phyloP scores from a whole-genome alignment of 2,113 vertebrate genomes.

The Amblyopsis rosae region DNA sequence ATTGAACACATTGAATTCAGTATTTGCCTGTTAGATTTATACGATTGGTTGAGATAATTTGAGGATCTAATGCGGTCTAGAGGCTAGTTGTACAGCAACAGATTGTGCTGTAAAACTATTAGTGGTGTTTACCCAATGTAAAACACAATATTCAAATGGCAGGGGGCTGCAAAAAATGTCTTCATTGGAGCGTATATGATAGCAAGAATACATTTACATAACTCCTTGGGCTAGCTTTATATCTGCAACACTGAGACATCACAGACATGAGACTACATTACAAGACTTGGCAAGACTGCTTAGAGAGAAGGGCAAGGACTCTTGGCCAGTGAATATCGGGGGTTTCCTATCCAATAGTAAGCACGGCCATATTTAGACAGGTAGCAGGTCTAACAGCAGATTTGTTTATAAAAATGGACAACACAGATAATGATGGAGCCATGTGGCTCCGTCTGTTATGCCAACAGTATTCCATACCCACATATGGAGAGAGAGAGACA shows the following conservation, averaged over 20 bases:
- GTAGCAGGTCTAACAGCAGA: not conserved
- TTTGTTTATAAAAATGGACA: not conserved
- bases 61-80: no score
- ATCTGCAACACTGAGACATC: not conserved
- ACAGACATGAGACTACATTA: no score
- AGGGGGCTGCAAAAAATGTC: not conserved
- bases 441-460: not conserved
- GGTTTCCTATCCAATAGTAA: not conserved
- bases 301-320: not conserved
- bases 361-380: conserved; percentile 6
- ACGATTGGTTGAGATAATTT: no score
- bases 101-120: no score
- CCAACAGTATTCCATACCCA: conserved; percentile 5
- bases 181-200: not conserved
- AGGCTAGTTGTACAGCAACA: no score
- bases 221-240: not conserved
- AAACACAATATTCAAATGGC: not conserved
- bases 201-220: not conserved
- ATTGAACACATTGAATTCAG: no score
- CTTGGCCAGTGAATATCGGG: not conserved
- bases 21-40: no score
- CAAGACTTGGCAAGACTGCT: not conserved
- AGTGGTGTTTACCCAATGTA: no score
- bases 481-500: not conserved
- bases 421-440: not conserved